phyloP scores from a whole-genome alignment of 2,888 invertebrate species.

The Apeira syringaria region DNA sequence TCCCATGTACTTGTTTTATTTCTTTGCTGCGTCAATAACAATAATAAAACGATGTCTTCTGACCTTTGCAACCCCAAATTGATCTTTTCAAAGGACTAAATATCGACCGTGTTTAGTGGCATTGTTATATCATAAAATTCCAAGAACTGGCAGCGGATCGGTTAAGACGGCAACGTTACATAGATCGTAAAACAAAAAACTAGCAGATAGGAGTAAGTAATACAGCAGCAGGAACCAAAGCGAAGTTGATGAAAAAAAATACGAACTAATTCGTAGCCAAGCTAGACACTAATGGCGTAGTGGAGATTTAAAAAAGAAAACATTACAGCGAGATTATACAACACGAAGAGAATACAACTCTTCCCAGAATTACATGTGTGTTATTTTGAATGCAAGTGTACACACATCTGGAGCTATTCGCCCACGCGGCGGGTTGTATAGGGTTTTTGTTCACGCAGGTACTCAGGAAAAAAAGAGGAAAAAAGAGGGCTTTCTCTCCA shows the following conservation, averaged over 20 bases:
- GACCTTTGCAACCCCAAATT: too few species aligned
- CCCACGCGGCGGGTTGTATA: conserved; percentile 26
- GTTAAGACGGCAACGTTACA: conserved; percentile 2
- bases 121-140: too few species aligned
- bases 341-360: conserved; percentile 32
- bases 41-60: too few species aligned
- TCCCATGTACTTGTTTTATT: too few species aligned
- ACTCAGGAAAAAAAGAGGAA: conserved; percentile 55
- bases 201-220: conserved; percentile 5
- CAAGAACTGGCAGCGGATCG: too few species aligned
- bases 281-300: conserved; percentile 9
- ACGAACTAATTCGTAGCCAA: conserved; percentile 24
- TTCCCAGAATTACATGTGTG: conserved; percentile 38
- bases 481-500: conserved; percentile 51
- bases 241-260: conserved; percentile 13
- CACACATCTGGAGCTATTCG: conserved; percentile 45
- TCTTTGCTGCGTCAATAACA: too few species aligned
- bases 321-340: conserved; percentile 38
- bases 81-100: too few species aligned
- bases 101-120: too few species aligned
- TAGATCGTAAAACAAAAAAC: conserved; percentile 16
- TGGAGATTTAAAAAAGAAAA: conserved; percentile 24
- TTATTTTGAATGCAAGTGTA: conserved; percentile 48
- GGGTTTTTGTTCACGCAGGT: conserved; percentile 69
- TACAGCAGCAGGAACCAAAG: conserved; percentile 19